Evolutionary conservation across 2,888 invertebrate genomes (phyloP), one percentile per base, ranked within the genome.

Genomic region (Amphimallon solstitiale): DNA sequence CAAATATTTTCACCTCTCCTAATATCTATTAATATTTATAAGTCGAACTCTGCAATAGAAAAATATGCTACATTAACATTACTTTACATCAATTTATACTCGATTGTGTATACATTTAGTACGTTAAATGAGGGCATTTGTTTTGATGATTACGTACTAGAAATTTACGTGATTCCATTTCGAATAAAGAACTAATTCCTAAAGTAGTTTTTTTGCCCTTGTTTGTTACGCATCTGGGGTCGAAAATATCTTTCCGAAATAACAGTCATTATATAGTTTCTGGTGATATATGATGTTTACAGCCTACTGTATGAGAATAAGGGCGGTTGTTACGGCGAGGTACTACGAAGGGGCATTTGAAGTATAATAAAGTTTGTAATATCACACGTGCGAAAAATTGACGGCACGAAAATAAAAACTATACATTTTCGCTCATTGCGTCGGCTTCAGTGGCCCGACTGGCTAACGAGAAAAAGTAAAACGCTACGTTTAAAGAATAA

Each of bases 341-440:
- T 63, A 63, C 49, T 21, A 43, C 21, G 21, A 37, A 12, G 43
- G 9, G 45, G 45, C 63, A 63, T 63, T 54, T 63, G 34, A 63
- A 63, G 63, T 51, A 63, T 63, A 63, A 63, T 63, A 63, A 63
- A 51, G 63, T 63, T 45, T 51, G 63, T 54, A 63, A 63, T 52
- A 63, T 52, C 52, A 43, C 63, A 63, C 48, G 63, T 40, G 51
- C 54, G 63, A 63, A 63, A 63, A 63, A 63, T 63, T 54, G 63
- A 54, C 52, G 63, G 23, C 56, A 29, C 56, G 21, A 40, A 56
- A 56, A 56, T 56, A 56, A 54, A 56, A 56, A 56, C 56, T 56
- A 56, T 35, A 56, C 56, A 56, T 56, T 56, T 21, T 14, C 40
- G 23, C 40, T 40, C 56, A 40, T 40, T 56, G 23, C 56, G 5